Base-by-base conservation (phyloP, 1,140 invertebrate genomes). In the Pachypsylla venusta region DNA sequence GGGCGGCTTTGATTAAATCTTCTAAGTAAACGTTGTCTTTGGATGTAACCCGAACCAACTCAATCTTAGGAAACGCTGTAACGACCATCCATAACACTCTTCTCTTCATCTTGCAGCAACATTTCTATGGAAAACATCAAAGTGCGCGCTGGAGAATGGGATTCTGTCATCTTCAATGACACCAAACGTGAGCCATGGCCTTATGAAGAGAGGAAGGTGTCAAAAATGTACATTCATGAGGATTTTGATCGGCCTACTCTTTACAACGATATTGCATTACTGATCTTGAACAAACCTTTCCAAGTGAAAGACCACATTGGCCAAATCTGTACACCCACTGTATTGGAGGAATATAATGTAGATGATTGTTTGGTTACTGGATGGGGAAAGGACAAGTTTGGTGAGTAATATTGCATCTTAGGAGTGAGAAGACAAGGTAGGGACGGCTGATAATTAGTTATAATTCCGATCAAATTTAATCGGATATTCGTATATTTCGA, bases 311-410 rank as follows among this genome's bases (percentile, higher is more conserved):
- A 70, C 12, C 68, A 78, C 61, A 71, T 80, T 35, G 73, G 74
- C 54, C 65, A 73, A 4, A 67, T 77, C 20, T 80, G 79, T 65
- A 62, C 79, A 28, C 75, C 77, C 0, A 63, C 64, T 7, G 59
- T 65, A 22, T 53, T 63, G 12, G 25, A 69, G 14, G 27, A 39
- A 12, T 35, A 64, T 16, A 56, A 67, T 53, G 59, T 64, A 16
- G 58, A 62, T 13, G 54, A 65, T 0, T 84, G 82, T 65, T 69
- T 74, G 58, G 81, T 77, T 25, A 77, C 74, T 2, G 82, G 82
- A 2, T 84, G 82, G 82, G 82, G 82, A 4, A 81, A 79, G 62
- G 74, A 80, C 61, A 70, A 74, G 40, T 80, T 80, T 59, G 74
- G 77, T 64, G 68, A 70, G 62, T 65, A 57, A 22, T 35, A 12